Evolutionary conservation across 2,797 vertebrate genomes (phyloP), one percentile per base, ranked within the genome.

Genomic region (Pseudochirops corinnae): DNA sequence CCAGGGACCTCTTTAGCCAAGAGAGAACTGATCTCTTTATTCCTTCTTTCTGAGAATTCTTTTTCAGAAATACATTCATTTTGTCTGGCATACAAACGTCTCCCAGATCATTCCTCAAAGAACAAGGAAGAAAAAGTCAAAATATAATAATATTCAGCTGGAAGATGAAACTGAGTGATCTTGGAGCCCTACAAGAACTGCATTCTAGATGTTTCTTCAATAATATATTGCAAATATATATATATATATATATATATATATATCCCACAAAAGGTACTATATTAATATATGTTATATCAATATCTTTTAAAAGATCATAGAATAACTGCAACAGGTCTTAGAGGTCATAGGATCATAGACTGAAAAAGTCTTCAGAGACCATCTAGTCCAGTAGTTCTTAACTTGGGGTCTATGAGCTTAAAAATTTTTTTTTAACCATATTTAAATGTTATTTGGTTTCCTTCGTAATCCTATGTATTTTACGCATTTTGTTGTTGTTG

Each of bases 31-130:
- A 95, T 46, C 3, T 90, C 90, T 26, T 4, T 62, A 33, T 93
- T 95, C 21, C n/a, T 96, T 97, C 94, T 39, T 56, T 94, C 58
- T 95, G 93, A n/a, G 50, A 93, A 92, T 31, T 33, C 58, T 24
- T 91, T 94, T 96, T 12, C 28, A 13, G 50, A 93, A 93, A 52
- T 33, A 94, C 24, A 58, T 95, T 74, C 46, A 62, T 24, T 95
- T 5, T 55, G 96, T 95, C 91, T 92, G 56, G 93, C 53, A 93
- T n/a, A 67, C 56, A 93, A 96, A 82, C 12, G 92, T 92, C 58
- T 62, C 1, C 18, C 28, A 50, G 62, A 87, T 56, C 62, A 74
- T 74, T 74, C 62, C n/a, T 74, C 62, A 39, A 95, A 93, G 93
- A 91, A 33, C 9, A 92, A 67, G 9, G 52, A 93, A 93, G 92